Conservation (phyloP, 2,113 vertebrate genomes). For the Herpailurus yagouaroundi region DNA sequence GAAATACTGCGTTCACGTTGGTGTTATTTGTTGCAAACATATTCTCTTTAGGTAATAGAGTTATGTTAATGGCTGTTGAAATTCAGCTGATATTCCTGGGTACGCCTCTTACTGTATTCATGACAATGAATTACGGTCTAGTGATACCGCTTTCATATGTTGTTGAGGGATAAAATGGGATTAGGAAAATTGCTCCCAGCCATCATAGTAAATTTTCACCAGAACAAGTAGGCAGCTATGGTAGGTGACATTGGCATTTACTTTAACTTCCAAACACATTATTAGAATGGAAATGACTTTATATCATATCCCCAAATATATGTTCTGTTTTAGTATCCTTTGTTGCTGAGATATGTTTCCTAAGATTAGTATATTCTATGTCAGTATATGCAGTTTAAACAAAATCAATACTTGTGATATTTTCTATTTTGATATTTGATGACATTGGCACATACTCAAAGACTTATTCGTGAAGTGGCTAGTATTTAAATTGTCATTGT, state of each 20-base stretch:
- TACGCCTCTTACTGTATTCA: slow-evolving; percentile 62
- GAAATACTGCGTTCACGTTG: slow-evolving; percentile 79
- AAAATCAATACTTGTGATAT: background rate
- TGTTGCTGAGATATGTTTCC: background rate
- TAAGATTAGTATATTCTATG: slow-evolving; percentile 16
- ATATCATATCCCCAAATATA: background rate
- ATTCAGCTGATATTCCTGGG: slow-evolving; percentile 50
- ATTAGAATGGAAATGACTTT: slow-evolving; percentile 48
- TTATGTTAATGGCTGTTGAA: slow-evolving; percentile 79
- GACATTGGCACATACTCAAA: background rate
- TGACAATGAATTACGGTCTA: slow-evolving; percentile 73
- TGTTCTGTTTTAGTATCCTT: background rate
- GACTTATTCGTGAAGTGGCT: background rate
- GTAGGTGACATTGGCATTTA: slow-evolving; percentile 50
- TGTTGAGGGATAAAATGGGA: slow-evolving; percentile 72
- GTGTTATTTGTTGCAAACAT: slow-evolving; percentile 80
- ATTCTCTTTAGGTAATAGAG: slow-evolving; percentile 80
- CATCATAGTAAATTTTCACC: slow-evolving; percentile 64
- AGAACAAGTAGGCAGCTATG: slow-evolving; percentile 40
- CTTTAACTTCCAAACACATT: slow-evolving; percentile 47
- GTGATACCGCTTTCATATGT: slow-evolving; percentile 67
- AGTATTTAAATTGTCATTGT: slow-evolving; percentile 29
- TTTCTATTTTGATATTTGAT: background rate
- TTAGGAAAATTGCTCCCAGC: slow-evolving; percentile 76
- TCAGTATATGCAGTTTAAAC: background rate